Evolutionary conservation across 2,113 vertebrate genomes (phyloP).

Genomic region (Ceratotherium simum): DNA sequence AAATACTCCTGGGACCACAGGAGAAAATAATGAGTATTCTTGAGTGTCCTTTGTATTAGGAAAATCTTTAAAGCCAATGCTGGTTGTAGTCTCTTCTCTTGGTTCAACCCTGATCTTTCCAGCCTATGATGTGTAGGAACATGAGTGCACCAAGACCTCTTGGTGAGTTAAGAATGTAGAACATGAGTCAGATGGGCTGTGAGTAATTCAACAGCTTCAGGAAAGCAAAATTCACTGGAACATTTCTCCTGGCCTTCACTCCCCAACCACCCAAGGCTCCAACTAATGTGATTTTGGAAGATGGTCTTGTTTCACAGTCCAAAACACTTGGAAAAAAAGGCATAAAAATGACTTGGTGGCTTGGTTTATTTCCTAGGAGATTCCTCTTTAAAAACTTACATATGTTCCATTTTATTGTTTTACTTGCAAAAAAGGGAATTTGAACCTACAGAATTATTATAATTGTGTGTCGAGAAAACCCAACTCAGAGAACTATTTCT

Average conservation of each 20-base stretch:
- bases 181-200: constrained; percentile 52
- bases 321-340: constrained; percentile 66
- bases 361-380: constrained; percentile 68
- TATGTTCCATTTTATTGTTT: constrained; percentile 82
- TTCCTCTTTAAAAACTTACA: constrained; percentile 79
- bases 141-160: rapidly evolving
- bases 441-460: constrained; percentile 77
- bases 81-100: neutral
- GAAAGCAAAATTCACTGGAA: constrained; percentile 40
- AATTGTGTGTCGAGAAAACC: constrained; percentile 73
- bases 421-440: constrained; percentile 73
- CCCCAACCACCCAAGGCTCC: constrained; percentile 34
- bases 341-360: constrained; percentile 62
- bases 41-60: rapidly evolving
- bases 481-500: constrained; percentile 48
- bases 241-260: constrained; percentile 45
- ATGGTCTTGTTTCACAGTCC: constrained; percentile 68
- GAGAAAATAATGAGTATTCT: neutral
- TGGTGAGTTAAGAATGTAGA: neutral
- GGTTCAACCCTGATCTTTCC: rapidly evolving
- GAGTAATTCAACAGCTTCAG: constrained; percentile 59
- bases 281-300: constrained; percentile 76
- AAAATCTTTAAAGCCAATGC: rapidly evolving
- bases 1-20: rapidly evolving
- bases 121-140: rapidly evolving